phyloP scores from a whole-genome alignment of 37 sponge, comb jelly and placozoan genomes.

The Spongilla lacustris region DNA sequence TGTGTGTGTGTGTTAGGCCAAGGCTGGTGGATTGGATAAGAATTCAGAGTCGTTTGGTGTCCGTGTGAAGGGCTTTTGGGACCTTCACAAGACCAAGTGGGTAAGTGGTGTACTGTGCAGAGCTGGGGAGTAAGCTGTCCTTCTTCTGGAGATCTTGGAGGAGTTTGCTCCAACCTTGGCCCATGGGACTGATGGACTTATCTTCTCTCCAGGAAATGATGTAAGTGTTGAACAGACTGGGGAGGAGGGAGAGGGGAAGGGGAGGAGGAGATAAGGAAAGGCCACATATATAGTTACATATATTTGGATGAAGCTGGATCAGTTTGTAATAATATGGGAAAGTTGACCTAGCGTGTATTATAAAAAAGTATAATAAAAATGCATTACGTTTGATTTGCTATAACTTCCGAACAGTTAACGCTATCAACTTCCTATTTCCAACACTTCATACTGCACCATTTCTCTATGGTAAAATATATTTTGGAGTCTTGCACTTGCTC shows the following conservation, averaged over 20 bases:
- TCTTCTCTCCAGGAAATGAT: slow-evolving; percentile 79
- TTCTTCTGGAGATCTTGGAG: slow-evolving; percentile 71
- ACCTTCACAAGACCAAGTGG: slow-evolving; percentile 54
- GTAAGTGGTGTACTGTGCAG: slow-evolving; percentile 4
- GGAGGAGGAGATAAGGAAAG: not conserved
- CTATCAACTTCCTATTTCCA: no score
- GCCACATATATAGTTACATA: no score
- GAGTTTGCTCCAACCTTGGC: slow-evolving; percentile 70
- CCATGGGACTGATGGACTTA: slow-evolving; percentile 94
- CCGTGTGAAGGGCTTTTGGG: slow-evolving; percentile 86
- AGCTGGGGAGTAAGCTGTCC: not conserved
- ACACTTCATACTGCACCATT: no score
- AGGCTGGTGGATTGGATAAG: slow-evolving; percentile 60
- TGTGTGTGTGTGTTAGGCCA: slow-evolving; percentile 44
- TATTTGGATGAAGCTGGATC: no score
- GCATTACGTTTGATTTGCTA: no score
- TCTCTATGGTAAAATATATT: no score
- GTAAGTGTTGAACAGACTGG: slow-evolving; percentile 20
- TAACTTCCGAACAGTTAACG: no score
- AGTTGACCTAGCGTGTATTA: no score
- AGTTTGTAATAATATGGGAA: no score
- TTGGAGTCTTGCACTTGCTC: no score
- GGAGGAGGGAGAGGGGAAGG: not conserved
- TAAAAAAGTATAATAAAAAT: no score
- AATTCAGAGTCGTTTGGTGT: slow-evolving; percentile 85